These are phyloP conservation scores for Rotaria magnacalcarata DNA, from an alignment of 2,888 invertebrate genomes.

Conservation along the genomic window DNA sequence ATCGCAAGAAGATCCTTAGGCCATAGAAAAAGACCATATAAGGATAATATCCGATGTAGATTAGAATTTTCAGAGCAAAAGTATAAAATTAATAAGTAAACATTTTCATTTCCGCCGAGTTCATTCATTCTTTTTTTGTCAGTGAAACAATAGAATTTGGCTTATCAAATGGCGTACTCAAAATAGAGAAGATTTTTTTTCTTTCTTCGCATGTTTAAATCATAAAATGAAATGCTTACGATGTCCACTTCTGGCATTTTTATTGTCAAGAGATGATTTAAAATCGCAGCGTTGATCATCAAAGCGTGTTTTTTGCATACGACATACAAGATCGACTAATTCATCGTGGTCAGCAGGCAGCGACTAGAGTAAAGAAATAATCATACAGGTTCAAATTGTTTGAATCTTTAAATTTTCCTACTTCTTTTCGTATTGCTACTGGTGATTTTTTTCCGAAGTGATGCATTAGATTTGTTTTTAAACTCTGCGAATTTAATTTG, in stretches of 20 bases:
- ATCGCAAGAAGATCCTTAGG: too few species aligned
- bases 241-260: background rate
- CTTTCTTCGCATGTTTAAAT: too few species aligned
- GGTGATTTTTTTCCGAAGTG: slow-evolving; percentile 8
- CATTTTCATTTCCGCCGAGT: too few species aligned
- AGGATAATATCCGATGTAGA: too few species aligned
- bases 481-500: background rate
- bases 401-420: background rate
- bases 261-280: background rate
- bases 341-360: slow-evolving; percentile 35
- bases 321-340: slow-evolving; percentile 18
- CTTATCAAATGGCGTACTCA: too few species aligned
- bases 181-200: too few species aligned
- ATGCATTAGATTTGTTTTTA: background rate
- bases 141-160: too few species aligned
- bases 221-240: background rate
- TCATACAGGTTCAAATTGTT: background rate
- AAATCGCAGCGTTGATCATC: slow-evolving; percentile 34
- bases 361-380: background rate
- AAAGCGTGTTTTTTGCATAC: slow-evolving; percentile 32
- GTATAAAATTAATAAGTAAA: too few species aligned
- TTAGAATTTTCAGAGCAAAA: too few species aligned
- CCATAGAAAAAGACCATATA: too few species aligned
- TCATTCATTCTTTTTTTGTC: too few species aligned
- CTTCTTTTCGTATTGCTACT: background rate